Evolutionary conservation across 2,113 vertebrate genomes (phyloP).

Genomic region (Nothocercus nigrocapillus): DNA sequence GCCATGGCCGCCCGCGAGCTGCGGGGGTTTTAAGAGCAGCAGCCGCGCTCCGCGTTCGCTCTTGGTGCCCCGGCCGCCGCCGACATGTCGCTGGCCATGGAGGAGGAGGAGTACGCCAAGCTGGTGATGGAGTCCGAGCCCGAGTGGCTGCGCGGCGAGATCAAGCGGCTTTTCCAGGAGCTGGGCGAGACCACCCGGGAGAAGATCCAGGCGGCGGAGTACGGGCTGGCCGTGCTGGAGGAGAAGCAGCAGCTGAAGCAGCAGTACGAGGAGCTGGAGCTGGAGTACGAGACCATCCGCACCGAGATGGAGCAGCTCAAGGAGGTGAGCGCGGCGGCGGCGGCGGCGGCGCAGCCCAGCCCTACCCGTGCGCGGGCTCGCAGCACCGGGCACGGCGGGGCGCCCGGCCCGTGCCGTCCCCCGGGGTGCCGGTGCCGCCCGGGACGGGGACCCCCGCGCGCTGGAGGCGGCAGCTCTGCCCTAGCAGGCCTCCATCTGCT

Average conservation of each 20-base stretch:
- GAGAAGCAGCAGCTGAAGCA: conserved; percentile 96
- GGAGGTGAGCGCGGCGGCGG: conserved; percentile 82
- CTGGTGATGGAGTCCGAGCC: conserved; percentile 90
- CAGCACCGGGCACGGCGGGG: not conserved
- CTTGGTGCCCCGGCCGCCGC: not conserved
- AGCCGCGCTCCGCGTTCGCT: not conserved
- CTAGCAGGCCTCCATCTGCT: not conserved
- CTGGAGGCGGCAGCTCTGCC: not conserved
- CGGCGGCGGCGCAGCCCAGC: not conserved
- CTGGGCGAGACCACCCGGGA: conserved; percentile 92
- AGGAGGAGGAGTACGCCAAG: conserved; percentile 84
- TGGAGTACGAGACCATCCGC: conserved; percentile 89
- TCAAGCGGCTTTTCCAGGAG: conserved; percentile 89
- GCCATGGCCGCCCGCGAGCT: not conserved
- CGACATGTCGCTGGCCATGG: conserved; percentile 80
- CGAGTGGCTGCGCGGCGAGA: conserved; percentile 89
- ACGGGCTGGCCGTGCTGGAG: conserved; percentile 94
- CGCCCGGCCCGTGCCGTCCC: not conserved
- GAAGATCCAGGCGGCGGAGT: conserved; percentile 98
- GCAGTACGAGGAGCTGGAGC: conserved; percentile 92
- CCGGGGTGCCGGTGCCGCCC: not conserved
- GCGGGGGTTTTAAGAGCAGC: not conserved
- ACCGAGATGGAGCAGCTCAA: conserved; percentile 93
- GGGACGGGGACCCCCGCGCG: not conserved
- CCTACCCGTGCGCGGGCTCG: no score